These are phyloP conservation scores for Pterostichus madidus DNA, from an alignment of 2,888 invertebrate species.

Conservation along the genomic window DNA sequence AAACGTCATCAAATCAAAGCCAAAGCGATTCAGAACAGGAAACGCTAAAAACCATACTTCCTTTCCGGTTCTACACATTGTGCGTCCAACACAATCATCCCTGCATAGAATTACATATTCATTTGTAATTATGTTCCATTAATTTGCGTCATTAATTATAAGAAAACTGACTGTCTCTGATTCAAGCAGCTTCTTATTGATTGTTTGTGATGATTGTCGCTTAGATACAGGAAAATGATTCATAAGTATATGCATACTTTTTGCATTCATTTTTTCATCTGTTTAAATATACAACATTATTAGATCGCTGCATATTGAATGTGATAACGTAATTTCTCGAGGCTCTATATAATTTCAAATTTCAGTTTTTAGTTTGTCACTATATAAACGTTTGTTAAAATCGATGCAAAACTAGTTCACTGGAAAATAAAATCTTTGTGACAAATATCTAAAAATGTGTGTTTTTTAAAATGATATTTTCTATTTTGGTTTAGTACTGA, in stretches of 20 bases:
- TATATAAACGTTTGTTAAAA: too few relatives aligned
- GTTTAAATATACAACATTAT: neutral
- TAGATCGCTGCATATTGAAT: too few relatives aligned
- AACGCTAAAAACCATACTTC: slow-evolving; percentile 63
- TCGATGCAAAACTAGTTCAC: too few relatives aligned
- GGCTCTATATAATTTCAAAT: too few relatives aligned
- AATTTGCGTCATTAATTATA: neutral
- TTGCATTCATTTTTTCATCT: neutral
- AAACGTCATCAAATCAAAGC: slow-evolving; percentile 54
- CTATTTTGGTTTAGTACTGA: too few relatives aligned
- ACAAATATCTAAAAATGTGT: too few relatives aligned
- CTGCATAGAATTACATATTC: slow-evolving; percentile 19
- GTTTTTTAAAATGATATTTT: too few relatives aligned
- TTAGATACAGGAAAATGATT: slow-evolving; percentile 6
- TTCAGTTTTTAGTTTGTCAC: too few relatives aligned
- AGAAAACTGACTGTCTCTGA: slow-evolving; percentile 10
- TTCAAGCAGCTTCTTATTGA: neutral
- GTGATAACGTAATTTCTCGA: too few relatives aligned
- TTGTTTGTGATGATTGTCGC: neutral
- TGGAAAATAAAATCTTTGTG: too few relatives aligned
- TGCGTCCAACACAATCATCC: slow-evolving; percentile 4
- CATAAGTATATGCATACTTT: neutral
- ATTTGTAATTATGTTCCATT: slow-evolving; percentile 30
- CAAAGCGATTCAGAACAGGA: slow-evolving; percentile 58
- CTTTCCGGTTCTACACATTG: slow-evolving; percentile 59